Base-by-base conservation (phyloP, 92 coral and sea anemone species). In the Bergia puertoricense region DNA sequence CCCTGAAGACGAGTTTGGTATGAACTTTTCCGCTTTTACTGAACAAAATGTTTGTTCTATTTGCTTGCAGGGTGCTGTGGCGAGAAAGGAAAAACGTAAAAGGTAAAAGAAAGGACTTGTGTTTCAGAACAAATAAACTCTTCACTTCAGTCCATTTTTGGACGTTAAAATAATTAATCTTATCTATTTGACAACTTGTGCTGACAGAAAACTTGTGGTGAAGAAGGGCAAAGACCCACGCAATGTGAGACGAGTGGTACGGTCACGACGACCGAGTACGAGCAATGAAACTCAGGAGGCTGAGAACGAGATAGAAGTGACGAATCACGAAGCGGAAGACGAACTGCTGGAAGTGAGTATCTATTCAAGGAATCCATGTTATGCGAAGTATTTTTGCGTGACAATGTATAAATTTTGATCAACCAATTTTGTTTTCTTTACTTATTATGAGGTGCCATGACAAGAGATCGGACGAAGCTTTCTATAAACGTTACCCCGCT, bases 171-270 rank as follows among this genome's bases (percentile, higher is more conserved):
- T 5, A 72, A 54, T 39, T 42, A 15, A 13, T 2, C 23, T 13
- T 76, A 76, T 20, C 42, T 7, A 41, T 76, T 40, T 20, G 15
- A 41, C 44, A 36, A 0, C 74, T 74, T 78, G 2, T 77, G 18
- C 77, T 51, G 14, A 14, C 88, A 91, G 93, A 46, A 72, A 82
- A 23, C 89, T 80, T 1, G 51, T 51, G 2, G 89, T 76, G 57
- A 79, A 86, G 76, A 94, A 92, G 82, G 68, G 71, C 59, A 88
- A 86, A 54, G 91, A 78, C 10, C 6, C 57, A 0, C 81, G 89
- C 37, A 71, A 62, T 30, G 71, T 86, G 7, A 94, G 72, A 72
- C 94, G 92, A 45, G 81, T 89, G 40, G 85, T 40, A 69, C 45
- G 68, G 88, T 81, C 59, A 81, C 86, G 41, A 59, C 80, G 65